These are phyloP conservation scores for Polypedilum pembai DNA, from an alignment of 1,140 invertebrate genomes.

Conservation along the genomic window DNA sequence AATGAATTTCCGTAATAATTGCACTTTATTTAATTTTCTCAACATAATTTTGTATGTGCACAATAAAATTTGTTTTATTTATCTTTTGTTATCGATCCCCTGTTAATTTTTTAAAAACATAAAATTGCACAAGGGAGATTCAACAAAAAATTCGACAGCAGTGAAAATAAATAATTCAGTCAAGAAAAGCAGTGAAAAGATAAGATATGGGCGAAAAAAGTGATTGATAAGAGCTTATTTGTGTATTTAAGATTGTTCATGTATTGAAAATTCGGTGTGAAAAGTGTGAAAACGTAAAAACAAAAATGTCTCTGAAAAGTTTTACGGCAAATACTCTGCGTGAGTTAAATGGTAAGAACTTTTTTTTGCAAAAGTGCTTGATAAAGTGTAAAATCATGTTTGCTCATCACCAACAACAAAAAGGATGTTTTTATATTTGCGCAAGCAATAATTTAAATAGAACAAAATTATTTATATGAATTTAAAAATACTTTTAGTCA, in stretches of 20 bases:
- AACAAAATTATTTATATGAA: background rate
- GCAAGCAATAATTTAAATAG: background rate
- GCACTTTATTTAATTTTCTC: too few species aligned
- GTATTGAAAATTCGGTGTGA: background rate
- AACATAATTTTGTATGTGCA: too few species aligned
- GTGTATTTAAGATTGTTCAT: background rate
- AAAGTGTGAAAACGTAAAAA: background rate
- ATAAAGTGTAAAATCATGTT: background rate
- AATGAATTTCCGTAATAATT: background rate
- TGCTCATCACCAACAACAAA: background rate
- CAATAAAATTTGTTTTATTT: too few species aligned
- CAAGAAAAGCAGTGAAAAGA: background rate
- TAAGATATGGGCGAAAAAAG: constrained; percentile 6
- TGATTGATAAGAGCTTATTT: background rate
- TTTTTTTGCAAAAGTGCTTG: background rate
- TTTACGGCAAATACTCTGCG: constrained; percentile 1
- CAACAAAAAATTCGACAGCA: too few species aligned
- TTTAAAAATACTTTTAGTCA: background rate
- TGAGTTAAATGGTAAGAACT: constrained; percentile 4
- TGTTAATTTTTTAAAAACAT: too few species aligned
- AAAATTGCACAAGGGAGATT: too few species aligned
- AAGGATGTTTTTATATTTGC: background rate
- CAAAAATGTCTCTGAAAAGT: constrained; percentile 20
- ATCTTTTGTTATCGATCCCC: too few species aligned
- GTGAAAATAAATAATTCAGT: too few species aligned